Base-by-base conservation (phyloP, 2,888 invertebrate species). In the Macaria liturata region DNA sequence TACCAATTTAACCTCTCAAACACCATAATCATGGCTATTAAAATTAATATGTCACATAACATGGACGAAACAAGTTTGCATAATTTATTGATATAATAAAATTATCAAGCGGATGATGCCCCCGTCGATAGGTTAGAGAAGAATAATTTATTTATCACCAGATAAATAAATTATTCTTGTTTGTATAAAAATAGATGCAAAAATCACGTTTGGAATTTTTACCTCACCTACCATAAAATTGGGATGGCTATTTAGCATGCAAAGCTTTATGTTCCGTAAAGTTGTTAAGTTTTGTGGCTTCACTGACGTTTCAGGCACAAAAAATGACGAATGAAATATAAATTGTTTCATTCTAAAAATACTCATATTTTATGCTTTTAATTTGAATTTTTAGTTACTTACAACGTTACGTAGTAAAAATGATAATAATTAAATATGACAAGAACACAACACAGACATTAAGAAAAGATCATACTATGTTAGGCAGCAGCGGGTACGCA, bases 401-500 rank as follows among this genome's bases (percentile, higher is more conserved):
- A 20, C 2, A 1, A 20, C 20, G 1, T 20, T 1, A 20, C 20
- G 20, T 20, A 20, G 20, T 20, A 20, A 20, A 20, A 20, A 20
- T 20, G 20, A 20, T 1, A 20, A 20, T 20, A 2, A 1, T 20
- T 20, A 20, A 20, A 20, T 20, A 20, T 20, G 20, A 20, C 20
- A 20, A 20, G 20, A 20, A 20, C 20, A 51, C 6, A 54, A 59
- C 8, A 4, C 6, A 42, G 1, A 42, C 1, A 57, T 42, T 60
- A 54, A 57, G 9, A 51, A 50, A 57, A 31, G 4, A 70, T 69
- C 91, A 88, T 79, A 92, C 92, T 63, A 80, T 79, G 53, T 78
- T 65, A 3, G 80, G 76, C 63, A 88, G 71, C 42, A 76, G 71
- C 56, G 90, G 91, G 60, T 78, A 81, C 42, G 81, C 83, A 1